Evolutionary conservation across 2,888 invertebrate genomes (phyloP), one percentile per base, ranked within the genome.

Genomic region (Merodon equestris): DNA sequence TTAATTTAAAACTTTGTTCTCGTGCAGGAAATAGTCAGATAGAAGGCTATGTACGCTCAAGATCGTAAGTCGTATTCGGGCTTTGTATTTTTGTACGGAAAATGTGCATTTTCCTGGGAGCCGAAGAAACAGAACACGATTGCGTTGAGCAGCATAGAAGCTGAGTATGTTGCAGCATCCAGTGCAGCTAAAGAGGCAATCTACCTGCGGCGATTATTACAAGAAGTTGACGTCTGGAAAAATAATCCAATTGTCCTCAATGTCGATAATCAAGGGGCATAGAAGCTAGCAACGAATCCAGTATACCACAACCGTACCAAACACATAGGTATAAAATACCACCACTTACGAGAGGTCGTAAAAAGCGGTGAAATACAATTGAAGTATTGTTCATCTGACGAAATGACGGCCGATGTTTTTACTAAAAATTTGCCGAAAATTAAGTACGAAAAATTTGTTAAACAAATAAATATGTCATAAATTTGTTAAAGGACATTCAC

Each of bases 141-240:
- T 1, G 44, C 57, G 2, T 19, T 56, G n/a, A 42, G 42, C 9
- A 56, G 54, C 5, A 47, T 15, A 1, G 56, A 66, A 18, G 66
- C 47, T 40, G 40, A 40, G n/a, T 40, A 40, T 10, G n/a, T 3
- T 14, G 57, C 53, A 1, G 12, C 34, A 7, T 54, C 27, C 5
- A 47, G 44, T 34, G 66, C 57, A 40, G 38, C 57, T 2, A 68
- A 68, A 42, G 60, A 61, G 13, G 61, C 63, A 44, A 17, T 63
- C 14, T 58, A 64, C 44, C 9, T 72, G 34, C 27, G 53, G 14
- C 36, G 70, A 36, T 15, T 70, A 9, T 14, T 45, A n/a, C 47
- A 60, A 53, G 72, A 68, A 72, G 72, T 70, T 81, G 79, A 75
- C 70, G 74, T 68, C 53, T 72, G 57, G 54, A 72, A 79, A n/a